phyloP scores from a whole-genome alignment of 2,888 invertebrate species.

The Endotricha flammealis region DNA sequence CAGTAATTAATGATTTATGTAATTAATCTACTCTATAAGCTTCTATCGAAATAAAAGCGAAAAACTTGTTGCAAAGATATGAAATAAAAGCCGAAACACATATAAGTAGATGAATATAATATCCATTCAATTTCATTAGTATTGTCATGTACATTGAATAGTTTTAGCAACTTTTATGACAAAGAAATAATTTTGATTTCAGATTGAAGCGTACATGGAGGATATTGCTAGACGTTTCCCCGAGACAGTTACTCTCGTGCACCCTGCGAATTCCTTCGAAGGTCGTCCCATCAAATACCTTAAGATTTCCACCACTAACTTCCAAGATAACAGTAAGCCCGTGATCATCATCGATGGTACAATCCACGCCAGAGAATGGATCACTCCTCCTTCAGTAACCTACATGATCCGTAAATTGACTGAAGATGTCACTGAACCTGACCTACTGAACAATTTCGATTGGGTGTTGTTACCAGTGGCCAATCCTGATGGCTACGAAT shows the following conservation, averaged over 20 bases:
- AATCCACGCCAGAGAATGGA: constrained; percentile 85
- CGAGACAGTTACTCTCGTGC: constrained; percentile 61
- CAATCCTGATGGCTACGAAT: constrained; percentile 86
- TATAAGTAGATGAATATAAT: no score
- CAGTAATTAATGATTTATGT: no score
- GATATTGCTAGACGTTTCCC: constrained; percentile 62
- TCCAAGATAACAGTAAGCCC: constrained; percentile 62
- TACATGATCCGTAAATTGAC: constrained; percentile 82
- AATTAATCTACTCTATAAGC: no score
- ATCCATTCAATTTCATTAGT: no score
- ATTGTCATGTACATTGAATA: no score
- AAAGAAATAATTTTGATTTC: constrained; percentile 13
- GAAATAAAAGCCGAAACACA: no score
- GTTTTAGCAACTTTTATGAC: no score
- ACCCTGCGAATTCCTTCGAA: constrained; percentile 75
- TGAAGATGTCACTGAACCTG: constrained; percentile 74
- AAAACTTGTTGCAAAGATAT: no score
- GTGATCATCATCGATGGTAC: constrained; percentile 80
- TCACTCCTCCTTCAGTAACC: constrained; percentile 80
- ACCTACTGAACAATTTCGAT: constrained; percentile 79
- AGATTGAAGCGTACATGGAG: constrained; percentile 55
- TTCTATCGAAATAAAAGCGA: no score
- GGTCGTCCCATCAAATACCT: constrained; percentile 75
- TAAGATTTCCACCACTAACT: constrained; percentile 77
- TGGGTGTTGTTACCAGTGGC: constrained; percentile 82